Conservation (phyloP, 1,140 invertebrate genomes). For the Lepidurus packardi region DNA sequence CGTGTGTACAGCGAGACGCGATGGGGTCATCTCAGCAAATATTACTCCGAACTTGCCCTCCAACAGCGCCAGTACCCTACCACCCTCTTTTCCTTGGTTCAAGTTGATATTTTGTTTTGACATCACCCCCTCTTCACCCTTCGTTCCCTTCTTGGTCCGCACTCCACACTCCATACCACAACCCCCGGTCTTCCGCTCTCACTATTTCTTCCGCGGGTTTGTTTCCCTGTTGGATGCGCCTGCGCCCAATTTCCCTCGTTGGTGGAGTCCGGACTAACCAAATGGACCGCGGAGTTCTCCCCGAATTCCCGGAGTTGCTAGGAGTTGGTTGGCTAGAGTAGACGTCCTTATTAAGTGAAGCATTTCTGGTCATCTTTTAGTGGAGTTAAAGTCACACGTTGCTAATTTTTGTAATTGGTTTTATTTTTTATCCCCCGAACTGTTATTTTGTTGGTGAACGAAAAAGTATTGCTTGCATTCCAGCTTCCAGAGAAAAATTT, state of each 20-base stretch:
- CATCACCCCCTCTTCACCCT: background rate
- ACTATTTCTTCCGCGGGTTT: background rate
- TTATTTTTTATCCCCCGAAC: background rate
- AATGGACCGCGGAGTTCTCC: slow-evolving; percentile 13
- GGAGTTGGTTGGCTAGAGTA: slow-evolving; percentile 12
- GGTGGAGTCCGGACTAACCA: background rate
- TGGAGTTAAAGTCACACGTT: background rate
- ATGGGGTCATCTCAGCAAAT: slow-evolving; percentile 9
- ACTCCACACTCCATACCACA: background rate
- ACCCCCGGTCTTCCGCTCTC: background rate
- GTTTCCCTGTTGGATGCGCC: background rate
- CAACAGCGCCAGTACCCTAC: background rate
- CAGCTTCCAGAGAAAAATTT: background rate
- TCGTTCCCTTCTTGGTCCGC: background rate
- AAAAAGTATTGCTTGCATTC: background rate
- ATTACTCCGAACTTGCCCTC: slow-evolving; percentile 13
- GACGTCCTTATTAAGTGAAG: background rate
- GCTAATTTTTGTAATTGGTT: background rate
- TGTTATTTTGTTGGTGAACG: background rate
- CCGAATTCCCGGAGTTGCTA: slow-evolving; percentile 14
- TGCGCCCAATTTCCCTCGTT: background rate
- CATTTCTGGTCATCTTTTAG: background rate
- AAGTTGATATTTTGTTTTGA: slow-evolving; percentile 16
- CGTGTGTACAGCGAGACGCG: slow-evolving; percentile 16
- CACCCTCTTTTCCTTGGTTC: background rate